Percentiles rank a stretch among this genome's conserved stretches.
These are phyloP conservation scores for Ichneumoninae sp. DNA, from an alignment of 2,888 invertebrate genomes.

Conservation along the genomic window DNA sequence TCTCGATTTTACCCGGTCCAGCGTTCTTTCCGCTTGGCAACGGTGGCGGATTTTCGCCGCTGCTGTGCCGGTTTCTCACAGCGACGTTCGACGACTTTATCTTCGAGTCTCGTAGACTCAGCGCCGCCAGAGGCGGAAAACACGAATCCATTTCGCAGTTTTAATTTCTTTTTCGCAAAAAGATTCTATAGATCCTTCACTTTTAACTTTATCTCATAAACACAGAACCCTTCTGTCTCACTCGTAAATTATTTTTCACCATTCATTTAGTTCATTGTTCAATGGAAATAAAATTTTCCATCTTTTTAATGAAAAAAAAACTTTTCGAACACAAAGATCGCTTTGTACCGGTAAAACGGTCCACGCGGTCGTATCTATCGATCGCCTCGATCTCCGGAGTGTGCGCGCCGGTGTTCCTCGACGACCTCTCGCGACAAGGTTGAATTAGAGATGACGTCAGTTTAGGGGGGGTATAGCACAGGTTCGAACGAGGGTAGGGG, in stretches of 20 bases:
- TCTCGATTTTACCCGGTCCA: conserved; percentile 84
- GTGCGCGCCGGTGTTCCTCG: conserved; percentile 52
- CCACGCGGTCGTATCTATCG: conserved; percentile 43
- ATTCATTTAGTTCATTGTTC: background rate
- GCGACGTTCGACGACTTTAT: conserved; percentile 74
- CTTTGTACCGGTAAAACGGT: background rate
- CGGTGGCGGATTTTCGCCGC: conserved; percentile 73
- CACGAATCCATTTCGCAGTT: conserved; percentile 84
- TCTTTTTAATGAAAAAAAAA: background rate
- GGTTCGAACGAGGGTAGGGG: conserved; percentile 30
- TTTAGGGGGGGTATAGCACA: conserved; percentile 32
- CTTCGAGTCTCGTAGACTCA: conserved; percentile 82
- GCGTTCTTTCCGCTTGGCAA: conserved; percentile 62
- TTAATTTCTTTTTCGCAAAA: background rate
- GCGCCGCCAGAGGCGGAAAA: conserved; percentile 85
- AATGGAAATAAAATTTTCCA: too few species aligned
- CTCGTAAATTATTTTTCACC: background rate
- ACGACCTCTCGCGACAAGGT: conserved; percentile 67
- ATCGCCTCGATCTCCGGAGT: conserved; percentile 53
- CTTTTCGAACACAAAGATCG: background rate
- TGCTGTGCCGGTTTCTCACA: conserved; percentile 78
- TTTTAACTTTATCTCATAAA: background rate
- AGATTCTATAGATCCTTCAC: background rate
- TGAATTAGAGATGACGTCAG: conserved; percentile 73
- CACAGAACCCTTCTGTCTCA: conserved; percentile 2